These are phyloP conservation scores for Bergia sp. DNA, from an alignment of 92 coral and sea anemone genomes.

Conservation along the genomic window DNA sequence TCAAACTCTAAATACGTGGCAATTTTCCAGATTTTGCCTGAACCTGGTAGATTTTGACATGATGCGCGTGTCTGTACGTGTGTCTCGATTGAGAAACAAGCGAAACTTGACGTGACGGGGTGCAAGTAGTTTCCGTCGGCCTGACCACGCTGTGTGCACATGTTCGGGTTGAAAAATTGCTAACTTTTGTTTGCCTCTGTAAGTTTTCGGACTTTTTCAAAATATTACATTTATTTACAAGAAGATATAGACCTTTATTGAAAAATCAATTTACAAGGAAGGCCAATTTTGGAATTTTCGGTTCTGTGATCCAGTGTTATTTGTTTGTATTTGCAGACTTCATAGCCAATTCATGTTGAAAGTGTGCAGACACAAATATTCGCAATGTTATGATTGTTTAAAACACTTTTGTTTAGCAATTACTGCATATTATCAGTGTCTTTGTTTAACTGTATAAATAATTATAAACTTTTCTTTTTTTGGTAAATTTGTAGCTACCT, in stretches of 20 bases:
- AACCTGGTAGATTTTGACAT: not conserved
- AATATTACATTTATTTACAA: not conserved
- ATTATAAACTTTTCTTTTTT: too few relatives aligned
- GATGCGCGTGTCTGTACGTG: not conserved
- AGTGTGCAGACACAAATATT: not conserved
- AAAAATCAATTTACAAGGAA: too few relatives aligned
- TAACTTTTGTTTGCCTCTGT: not conserved
- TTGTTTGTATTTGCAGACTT: not conserved
- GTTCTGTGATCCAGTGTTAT: not conserved
- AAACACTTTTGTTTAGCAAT: not conserved
- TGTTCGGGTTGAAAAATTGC: not conserved
- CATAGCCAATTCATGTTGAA: not conserved
- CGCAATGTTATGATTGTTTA: not conserved
- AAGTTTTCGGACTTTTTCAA: not conserved
- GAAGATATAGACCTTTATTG: too few relatives aligned
- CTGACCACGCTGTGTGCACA: constrained; percentile 40
- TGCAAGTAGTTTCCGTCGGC: constrained; percentile 1
- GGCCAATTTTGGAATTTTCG: not conserved
- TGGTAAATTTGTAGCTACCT: too few relatives aligned
- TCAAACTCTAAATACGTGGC: constrained; percentile 9
- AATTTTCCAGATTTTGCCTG: not conserved
- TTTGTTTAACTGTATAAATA: not conserved
- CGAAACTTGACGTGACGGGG: not conserved
- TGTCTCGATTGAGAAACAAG: constrained; percentile 11
- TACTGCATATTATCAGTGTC: not conserved